A percentile compares a stretch with the other conserved stretches of the same genome.
phyloP scores from a whole-genome alignment of 1,140 invertebrate species.

The Caenorhabditis latens region DNA sequence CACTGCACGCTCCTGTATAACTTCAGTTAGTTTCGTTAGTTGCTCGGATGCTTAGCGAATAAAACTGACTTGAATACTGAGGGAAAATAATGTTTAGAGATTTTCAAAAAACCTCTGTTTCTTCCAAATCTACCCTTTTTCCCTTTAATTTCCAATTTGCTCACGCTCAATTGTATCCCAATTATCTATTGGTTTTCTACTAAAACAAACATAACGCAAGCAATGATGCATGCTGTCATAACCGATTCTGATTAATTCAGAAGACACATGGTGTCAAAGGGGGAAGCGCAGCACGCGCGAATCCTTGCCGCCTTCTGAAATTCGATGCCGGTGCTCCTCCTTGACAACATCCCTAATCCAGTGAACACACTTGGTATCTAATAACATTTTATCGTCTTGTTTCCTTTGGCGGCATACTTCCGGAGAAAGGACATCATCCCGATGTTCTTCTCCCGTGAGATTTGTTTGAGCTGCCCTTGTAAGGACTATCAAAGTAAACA shows the following conservation, averaged over 20 bases:
- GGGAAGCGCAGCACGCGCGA: constrained; percentile 6
- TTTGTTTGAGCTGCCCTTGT: constrained; percentile 20
- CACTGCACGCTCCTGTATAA: too few species aligned
- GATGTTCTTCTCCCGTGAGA: not conserved
- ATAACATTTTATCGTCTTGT: constrained; percentile 51
- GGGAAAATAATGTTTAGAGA: not conserved
- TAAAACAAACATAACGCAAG: not conserved
- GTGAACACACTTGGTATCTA: constrained; percentile 24
- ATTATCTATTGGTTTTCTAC: not conserved
- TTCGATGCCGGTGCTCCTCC: constrained; percentile 15
- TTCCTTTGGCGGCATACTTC: constrained; percentile 44
- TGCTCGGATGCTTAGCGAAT: too few species aligned
- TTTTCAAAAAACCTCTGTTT: not conserved
- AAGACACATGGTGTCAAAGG: not conserved
- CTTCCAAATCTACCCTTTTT: not conserved
- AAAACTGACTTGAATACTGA: not conserved
- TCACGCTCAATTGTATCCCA: constrained; percentile 36
- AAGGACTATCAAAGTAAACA: constrained; percentile 28
- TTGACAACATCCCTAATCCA: constrained; percentile 47
- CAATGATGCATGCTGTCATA: constrained; percentile 31
- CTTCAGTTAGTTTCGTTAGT: too few species aligned
- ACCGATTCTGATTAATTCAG: constrained; percentile 18
- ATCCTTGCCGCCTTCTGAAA: constrained; percentile 50
- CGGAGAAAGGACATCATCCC: not conserved
- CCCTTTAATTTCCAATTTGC: constrained; percentile 37